Percentiles rank a stretch among this genome's conserved stretches.
Evolutionary conservation across 2,797 vertebrate species (phyloP).

Genomic region (Parauchenoglanis ngamensis): DNA sequence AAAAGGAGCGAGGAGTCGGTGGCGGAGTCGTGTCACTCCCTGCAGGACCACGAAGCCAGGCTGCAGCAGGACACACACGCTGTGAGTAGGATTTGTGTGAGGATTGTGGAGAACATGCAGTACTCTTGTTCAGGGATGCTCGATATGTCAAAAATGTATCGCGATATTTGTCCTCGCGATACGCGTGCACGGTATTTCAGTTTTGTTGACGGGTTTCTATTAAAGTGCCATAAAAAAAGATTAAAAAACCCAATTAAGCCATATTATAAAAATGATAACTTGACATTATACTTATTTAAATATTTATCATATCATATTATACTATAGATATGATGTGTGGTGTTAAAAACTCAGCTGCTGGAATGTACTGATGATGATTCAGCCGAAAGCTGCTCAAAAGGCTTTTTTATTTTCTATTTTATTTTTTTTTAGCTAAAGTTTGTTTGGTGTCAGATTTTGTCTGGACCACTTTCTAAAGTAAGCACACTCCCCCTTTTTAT

Average conservation of each 20-base stretch:
- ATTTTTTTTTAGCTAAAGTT: not conserved
- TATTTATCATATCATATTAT: not conserved
- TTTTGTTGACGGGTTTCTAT: not conserved
- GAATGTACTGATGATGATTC: not conserved
- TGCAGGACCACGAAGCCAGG: conserved; percentile 65
- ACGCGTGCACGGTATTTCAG: not conserved
- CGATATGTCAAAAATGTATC: not conserved
- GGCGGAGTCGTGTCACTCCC: conserved; percentile 65
- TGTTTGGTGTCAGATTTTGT: not conserved
- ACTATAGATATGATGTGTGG: not conserved
- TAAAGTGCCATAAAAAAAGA: not conserved
- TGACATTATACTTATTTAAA: not conserved
- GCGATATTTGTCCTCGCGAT: not conserved
- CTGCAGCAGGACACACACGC: conserved; percentile 83
- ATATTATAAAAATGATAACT: no score
- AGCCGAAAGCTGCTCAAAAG: not conserved
- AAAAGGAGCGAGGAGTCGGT: conserved; percentile 35
- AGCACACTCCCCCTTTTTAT: not conserved
- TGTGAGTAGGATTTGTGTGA: conserved; percentile 71
- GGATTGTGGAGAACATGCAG: not conserved
- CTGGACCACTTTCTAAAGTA: not conserved
- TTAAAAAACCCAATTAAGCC: not conserved
- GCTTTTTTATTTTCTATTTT: not conserved
- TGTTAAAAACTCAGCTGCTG: not conserved
- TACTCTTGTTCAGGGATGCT: not conserved